phyloP scores from a whole-genome alignment of 2,888 invertebrate genomes.

The Cancer borealis region DNA sequence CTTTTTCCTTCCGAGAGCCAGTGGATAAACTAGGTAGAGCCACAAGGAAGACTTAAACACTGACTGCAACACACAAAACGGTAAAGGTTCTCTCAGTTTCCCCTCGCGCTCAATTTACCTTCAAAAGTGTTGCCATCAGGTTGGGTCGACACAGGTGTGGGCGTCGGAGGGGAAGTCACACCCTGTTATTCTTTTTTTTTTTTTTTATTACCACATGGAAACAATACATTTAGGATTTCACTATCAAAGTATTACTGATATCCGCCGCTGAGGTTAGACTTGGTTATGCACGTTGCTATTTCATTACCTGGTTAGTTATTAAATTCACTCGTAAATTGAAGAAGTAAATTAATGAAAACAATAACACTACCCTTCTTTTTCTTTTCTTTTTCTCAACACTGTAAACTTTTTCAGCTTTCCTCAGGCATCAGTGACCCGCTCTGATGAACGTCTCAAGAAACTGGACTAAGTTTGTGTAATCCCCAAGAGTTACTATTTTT shows the following conservation, averaged over 20 bases:
- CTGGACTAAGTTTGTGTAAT: slow-evolving; percentile 21
- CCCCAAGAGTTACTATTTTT: slow-evolving; percentile 16
- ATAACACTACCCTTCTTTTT: background rate
- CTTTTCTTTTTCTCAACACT: background rate
- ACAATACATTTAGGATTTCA: background rate
- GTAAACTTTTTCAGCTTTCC: background rate
- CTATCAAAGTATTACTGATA: background rate
- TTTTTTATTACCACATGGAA: background rate
- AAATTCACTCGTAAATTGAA: background rate
- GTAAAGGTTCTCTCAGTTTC: background rate
- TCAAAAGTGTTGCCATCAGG: background rate
- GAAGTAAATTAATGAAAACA: background rate
- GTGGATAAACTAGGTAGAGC: slow-evolving; percentile 8
- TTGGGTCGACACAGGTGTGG: background rate
- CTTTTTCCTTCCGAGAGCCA: background rate
- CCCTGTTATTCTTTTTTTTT: background rate
- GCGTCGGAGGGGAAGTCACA: background rate
- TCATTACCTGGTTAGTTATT: background rate
- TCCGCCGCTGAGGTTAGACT: background rate
- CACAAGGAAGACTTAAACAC: background rate
- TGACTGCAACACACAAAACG: background rate
- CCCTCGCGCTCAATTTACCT: background rate
- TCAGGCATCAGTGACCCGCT: background rate
- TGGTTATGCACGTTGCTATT: background rate
- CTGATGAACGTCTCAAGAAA: background rate